These are phyloP conservation scores for Lithophane socia DNA, from an alignment of 2,888 invertebrate genomes.

Conservation along the genomic window DNA sequence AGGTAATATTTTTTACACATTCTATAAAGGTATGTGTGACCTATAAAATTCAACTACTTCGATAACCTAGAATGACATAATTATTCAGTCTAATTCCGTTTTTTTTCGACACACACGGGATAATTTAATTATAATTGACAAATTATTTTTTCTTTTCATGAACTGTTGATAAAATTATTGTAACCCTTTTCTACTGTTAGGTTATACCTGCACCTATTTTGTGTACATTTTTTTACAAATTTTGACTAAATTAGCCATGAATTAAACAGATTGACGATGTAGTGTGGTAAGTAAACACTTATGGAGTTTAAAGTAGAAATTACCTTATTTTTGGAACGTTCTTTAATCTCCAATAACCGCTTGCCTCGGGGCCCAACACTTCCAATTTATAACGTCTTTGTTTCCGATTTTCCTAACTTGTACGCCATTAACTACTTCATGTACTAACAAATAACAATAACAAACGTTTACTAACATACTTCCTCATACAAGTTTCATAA, in stretches of 20 bases:
- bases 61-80: not conserved
- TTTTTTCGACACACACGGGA: not conserved
- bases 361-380: constrained; percentile 8
- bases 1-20: not conserved
- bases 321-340: not conserved
- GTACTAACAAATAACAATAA: constrained; percentile 43
- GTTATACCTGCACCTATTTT: too few relatives aligned
- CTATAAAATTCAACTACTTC: not conserved
- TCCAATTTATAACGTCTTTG: constrained; percentile 41
- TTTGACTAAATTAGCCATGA: too few relatives aligned
- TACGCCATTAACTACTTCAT: constrained; percentile 26
- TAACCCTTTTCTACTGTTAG: too few relatives aligned
- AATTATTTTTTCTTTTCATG: not conserved
- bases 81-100: too few relatives aligned
- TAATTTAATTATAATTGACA: not conserved
- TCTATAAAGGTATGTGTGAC: not conserved
- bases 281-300: not conserved
- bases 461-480: constrained; percentile 33
- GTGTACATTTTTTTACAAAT: too few relatives aligned
- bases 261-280: too few relatives aligned
- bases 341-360: not conserved
- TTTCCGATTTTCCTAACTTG: constrained; percentile 36
- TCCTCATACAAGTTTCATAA: constrained; percentile 46
- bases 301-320: not conserved
- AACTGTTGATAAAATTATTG: too few relatives aligned